A percentile compares a stretch with the other conserved stretches of the same genome.
These are phyloP conservation scores for Leucophenga varia DNA, from an alignment of 1,140 invertebrate species.

Conservation along the genomic window DNA sequence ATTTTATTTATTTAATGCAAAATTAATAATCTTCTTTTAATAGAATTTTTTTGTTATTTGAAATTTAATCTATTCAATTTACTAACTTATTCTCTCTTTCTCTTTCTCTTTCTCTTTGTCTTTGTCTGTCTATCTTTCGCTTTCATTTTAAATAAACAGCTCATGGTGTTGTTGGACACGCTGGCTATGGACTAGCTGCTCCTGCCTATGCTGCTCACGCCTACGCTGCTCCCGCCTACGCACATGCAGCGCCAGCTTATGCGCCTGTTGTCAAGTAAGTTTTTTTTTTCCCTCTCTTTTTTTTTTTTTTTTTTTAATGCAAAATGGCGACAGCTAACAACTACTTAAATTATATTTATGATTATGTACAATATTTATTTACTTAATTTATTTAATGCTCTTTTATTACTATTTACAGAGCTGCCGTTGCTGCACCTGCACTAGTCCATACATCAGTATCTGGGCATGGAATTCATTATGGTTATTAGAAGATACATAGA, in stretches of 20 bases:
- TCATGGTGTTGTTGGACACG: slow-evolving; percentile 36
- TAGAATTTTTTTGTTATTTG: no score
- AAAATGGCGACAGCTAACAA: no score
- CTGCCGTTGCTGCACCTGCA: slow-evolving; percentile 48
- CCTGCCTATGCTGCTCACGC: slow-evolving; percentile 35
- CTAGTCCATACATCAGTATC: slow-evolving; percentile 56
- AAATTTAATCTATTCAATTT: no score
- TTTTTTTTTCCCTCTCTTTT: slow-evolving; percentile 3
- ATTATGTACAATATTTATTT: no score
- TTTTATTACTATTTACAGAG: slow-evolving; percentile 27
- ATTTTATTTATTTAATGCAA: no score
- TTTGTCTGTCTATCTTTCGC: no score
- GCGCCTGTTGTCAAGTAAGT: slow-evolving; percentile 47
- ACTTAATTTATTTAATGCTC: no score
- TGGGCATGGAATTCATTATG: slow-evolving; percentile 58
- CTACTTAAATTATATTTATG: no score
- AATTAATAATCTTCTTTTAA: no score
- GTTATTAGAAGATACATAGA: slow-evolving; percentile 49
- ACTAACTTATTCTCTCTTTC: background rate
- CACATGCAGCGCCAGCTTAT: slow-evolving; percentile 31
- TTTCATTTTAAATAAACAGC: slow-evolving; percentile 14
- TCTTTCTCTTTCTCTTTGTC: no score
- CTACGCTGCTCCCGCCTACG: slow-evolving; percentile 29
- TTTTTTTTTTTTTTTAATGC: no score
- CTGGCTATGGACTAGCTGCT: slow-evolving; percentile 39